Percentiles rank a stretch among this genome's conserved stretches.
Evolutionary conservation across 2,888 invertebrate species (phyloP).

Genomic region (Chalcosyrphus nemorum): DNA sequence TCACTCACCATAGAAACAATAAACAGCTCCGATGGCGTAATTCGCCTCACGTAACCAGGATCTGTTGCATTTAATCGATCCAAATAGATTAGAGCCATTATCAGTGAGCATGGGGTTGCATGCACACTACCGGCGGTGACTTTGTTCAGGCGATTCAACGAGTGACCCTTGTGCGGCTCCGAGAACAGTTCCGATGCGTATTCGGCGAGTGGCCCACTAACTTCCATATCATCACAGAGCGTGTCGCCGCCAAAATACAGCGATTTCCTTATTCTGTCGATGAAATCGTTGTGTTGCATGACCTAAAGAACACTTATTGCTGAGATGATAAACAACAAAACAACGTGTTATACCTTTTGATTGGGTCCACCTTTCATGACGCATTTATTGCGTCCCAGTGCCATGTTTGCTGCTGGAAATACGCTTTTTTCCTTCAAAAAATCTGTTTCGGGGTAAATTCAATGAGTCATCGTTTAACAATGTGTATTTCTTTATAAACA

Average conservation of each 20-base stretch:
- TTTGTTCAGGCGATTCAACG: constrained; percentile 89
- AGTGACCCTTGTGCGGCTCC: constrained; percentile 88
- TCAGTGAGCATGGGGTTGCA: constrained; percentile 95
- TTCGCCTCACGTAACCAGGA: constrained; percentile 91
- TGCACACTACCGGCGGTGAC: constrained; percentile 90
- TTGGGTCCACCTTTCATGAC: constrained; percentile 76
- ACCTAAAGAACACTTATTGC: constrained; percentile 74
- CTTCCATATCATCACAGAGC: constrained; percentile 92
- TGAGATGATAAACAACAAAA: neutral
- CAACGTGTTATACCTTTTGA: constrained; percentile 67
- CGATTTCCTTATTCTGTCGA: constrained; percentile 92
- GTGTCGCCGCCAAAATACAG: constrained; percentile 93
- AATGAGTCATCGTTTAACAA: neutral
- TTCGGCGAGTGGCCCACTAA: constrained; percentile 84
- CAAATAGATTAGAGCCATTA: constrained; percentile 95
- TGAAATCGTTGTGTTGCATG: constrained; percentile 87
- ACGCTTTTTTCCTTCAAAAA: neutral
- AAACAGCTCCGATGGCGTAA: constrained; percentile 95
- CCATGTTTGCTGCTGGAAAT: constrained; percentile 60
- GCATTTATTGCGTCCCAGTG: constrained; percentile 78
- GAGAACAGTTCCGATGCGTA: constrained; percentile 93
- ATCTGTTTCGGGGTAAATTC: neutral
- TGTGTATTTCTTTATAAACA: neutral
- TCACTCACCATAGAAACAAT: constrained; percentile 93
- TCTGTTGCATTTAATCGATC: constrained; percentile 92